Evolutionary conservation across 2,113 vertebrate genomes (phyloP), one percentile per base, ranked within the genome.

Genomic region (Sarotherodon lohbergeri): DNA sequence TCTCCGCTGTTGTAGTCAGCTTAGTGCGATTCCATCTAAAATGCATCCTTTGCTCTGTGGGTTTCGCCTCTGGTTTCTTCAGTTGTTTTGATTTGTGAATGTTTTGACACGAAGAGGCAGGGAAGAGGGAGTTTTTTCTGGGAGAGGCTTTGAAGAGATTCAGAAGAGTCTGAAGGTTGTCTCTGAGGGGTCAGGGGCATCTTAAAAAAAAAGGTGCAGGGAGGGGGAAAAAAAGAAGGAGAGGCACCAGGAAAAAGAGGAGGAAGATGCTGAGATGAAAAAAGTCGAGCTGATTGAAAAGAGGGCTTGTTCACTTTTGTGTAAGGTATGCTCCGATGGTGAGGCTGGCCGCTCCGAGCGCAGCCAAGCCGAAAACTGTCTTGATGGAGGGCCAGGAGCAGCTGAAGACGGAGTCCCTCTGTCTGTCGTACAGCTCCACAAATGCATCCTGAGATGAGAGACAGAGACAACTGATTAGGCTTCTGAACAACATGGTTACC

Each of bases 381-480:
- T 99, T 98, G 94, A 99, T 97, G 92, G 98, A 98, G 29, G 98
- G 97, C 98, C 98, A 99, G 82, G 98, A 98, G 95, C 98, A 97
- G 52, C 97, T 97, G 50, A 98, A 97, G 91, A 98, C 93, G 10
- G 98, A 98, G 71, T 97, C 96, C 95, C 97, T 96, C 87, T 95
- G 97, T 88, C 97, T 96, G 87, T 97, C 97, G 1, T 99, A 99
- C 83, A 99, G 96, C 90, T 99, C 98, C 97, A 99, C 98, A 27
- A 99, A 99, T 84, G 98, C 98, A 6, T 99, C 99, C 99, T 99
- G 96, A n/a, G 13, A 87, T 80, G 36, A 94, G 17, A 86, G 24
- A 89, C 61, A 82, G 9, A 89, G 52, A 78, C 12, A 9, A 29
- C 87, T 86, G 61, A 55, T 61, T 78, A 5, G 14, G 7, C 12